These are phyloP conservation scores for Synergus japonicus DNA, from an alignment of 2,888 invertebrate genomes.

Conservation along the genomic window DNA sequence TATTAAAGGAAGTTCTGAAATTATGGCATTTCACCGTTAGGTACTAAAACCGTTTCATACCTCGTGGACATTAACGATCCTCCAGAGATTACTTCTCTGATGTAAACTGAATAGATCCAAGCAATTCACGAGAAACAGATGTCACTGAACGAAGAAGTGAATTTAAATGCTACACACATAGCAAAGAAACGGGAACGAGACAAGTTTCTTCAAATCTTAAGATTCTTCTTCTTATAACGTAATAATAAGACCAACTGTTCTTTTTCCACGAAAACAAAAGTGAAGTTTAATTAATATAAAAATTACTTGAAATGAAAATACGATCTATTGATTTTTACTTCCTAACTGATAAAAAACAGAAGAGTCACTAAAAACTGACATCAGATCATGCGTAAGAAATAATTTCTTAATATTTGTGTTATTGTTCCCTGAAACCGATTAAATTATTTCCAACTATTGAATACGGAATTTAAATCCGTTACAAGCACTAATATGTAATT, in stretches of 20 bases:
- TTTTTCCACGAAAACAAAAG: not conserved
- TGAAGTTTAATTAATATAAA: too few species aligned
- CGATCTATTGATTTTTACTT: too few species aligned
- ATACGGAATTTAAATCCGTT: slow-evolving; percentile 19
- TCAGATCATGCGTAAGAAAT: not conserved
- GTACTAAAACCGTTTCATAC: not conserved
- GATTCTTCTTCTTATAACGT: not conserved
- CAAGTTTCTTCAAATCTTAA: not conserved
- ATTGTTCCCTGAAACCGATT: not conserved
- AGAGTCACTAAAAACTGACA: not conserved
- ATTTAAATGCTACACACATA: not conserved
- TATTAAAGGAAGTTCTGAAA: not conserved
- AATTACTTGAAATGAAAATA: too few species aligned
- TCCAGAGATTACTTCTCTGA: not conserved
- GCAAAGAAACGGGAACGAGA: not conserved
- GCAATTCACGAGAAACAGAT: not conserved
- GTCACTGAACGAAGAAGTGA: slow-evolving; percentile 6
- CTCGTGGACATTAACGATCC: not conserved
- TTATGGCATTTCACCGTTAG: slow-evolving; percentile 8
- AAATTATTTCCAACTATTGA: not conserved
- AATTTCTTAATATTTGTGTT: not conserved
- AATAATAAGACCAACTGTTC: not conserved
- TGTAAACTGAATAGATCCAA: not conserved
- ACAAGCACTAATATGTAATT: not conserved
- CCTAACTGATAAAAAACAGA: not conserved